Evolutionary conservation across 2,113 vertebrate genomes (phyloP).

Genomic region (Smithornis capensis): DNA sequence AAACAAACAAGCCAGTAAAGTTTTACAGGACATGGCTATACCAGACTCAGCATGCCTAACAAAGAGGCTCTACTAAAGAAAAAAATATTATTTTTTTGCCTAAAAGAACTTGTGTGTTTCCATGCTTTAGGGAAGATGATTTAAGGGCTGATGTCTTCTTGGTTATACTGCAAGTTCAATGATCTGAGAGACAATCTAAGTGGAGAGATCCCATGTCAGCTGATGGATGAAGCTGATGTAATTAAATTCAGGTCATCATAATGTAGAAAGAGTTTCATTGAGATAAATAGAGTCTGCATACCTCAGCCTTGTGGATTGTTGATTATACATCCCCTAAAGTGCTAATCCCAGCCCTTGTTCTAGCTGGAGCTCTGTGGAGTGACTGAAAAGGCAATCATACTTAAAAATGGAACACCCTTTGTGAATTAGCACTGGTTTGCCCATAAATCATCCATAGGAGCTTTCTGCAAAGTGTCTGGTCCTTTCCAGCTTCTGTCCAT

Average conservation of each 20-base stretch:
- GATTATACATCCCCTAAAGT: not conserved
- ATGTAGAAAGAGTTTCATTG: slow-evolving; percentile 16
- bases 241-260: slow-evolving; percentile 46
- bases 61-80: slow-evolving; percentile 43
- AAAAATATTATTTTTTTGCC: slow-evolving; percentile 6
- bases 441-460: not conserved
- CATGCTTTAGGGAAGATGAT: slow-evolving; percentile 26
- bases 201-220: slow-evolving; percentile 45
- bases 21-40: slow-evolving; percentile 51
- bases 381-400: slow-evolving; percentile 18
- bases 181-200: slow-evolving; percentile 19
- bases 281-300: slow-evolving; percentile 42
- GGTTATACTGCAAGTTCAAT: slow-evolving; percentile 28
- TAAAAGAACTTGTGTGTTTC: slow-evolving; percentile 29
- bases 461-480: not conserved
- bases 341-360: not conserved
- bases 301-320: not conserved
- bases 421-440: not conserved
- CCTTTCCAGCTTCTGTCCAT: not conserved
- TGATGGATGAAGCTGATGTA: slow-evolving; percentile 53
- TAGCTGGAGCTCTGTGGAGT: not conserved
- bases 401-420: not conserved
- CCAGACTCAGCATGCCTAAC: slow-evolving; percentile 28
- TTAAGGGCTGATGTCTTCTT: slow-evolving; percentile 40
- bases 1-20: slow-evolving; percentile 42